Percentiles rank a stretch among this genome's conserved stretches.
Conservation (phyloP, 1,140 invertebrate genomes). For the Caerostris darwini region DNA sequence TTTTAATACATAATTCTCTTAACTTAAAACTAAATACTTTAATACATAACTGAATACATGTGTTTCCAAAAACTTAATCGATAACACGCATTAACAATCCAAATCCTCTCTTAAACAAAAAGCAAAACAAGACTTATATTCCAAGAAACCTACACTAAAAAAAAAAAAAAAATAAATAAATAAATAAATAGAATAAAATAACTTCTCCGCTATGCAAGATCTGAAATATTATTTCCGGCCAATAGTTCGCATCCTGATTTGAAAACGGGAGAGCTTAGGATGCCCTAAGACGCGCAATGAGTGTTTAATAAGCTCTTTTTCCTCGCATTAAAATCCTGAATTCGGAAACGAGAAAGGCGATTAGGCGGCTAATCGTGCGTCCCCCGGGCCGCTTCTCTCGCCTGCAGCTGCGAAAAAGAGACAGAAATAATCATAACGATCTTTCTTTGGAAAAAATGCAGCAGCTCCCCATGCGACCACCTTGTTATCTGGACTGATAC, state of each 20-base stretch:
- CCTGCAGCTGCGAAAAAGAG: not conserved
- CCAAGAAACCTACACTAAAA: too few relatives aligned
- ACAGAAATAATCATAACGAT: conserved; percentile 32
- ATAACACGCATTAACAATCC: too few relatives aligned
- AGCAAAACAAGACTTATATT: too few relatives aligned
- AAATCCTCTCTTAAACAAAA: too few relatives aligned
- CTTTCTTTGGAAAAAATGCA: not conserved
- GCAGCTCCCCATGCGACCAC: not conserved
- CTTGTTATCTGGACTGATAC: conserved; percentile 28
- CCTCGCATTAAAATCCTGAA: not conserved
- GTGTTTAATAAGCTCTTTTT: conserved; percentile 45
- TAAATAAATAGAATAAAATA: too few relatives aligned
- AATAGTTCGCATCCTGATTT: not conserved
- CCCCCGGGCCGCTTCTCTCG: not conserved
- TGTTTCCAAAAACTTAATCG: too few relatives aligned
- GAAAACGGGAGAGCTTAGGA: conserved; percentile 26
- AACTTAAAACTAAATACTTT: too few relatives aligned
- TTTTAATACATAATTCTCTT: too few relatives aligned
- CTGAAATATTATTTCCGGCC: not conserved
- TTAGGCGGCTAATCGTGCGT: conserved; percentile 37
- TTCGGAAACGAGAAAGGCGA: not conserved
- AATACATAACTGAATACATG: too few relatives aligned
- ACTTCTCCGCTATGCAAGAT: not conserved
- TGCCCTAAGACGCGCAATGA: conserved; percentile 8
- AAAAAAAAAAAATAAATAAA: too few relatives aligned